Evolutionary conservation across 2,113 vertebrate genomes (phyloP).

Genomic region (Ginglymostoma cirratum): DNA sequence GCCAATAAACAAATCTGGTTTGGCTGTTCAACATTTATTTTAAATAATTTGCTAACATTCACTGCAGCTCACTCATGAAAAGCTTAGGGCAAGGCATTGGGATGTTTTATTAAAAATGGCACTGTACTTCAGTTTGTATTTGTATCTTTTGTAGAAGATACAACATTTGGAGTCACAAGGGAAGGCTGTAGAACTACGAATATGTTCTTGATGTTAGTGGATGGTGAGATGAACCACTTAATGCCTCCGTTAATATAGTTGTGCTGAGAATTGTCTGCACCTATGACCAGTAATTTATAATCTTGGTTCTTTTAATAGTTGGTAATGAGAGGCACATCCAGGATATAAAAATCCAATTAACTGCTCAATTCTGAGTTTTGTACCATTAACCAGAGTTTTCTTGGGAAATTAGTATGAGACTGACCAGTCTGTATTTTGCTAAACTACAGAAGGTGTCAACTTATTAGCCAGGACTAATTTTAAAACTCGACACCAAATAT

Average conservation of each 20-base stretch:
- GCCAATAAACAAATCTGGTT: neutral
- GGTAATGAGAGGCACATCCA: neutral
- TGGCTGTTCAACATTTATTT: neutral
- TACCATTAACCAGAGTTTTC: neutral
- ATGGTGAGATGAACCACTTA: neutral
- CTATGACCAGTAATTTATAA: too few relatives aligned
- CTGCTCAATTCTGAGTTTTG: neutral
- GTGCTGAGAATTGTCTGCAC: too few relatives aligned
- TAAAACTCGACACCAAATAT: neutral
- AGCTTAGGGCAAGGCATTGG: neutral
- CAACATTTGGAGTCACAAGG: neutral
- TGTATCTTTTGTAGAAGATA: neutral
- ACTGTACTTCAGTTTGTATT: neutral
- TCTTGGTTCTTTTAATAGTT: neutral
- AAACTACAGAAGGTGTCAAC: neutral
- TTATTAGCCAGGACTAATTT: neutral
- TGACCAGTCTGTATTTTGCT: neutral
- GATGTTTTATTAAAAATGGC: neutral
- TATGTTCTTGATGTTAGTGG: neutral
- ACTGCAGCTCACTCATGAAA: neutral
- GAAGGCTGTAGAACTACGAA: neutral
- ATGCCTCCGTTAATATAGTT: neutral
- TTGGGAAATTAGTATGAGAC: neutral
- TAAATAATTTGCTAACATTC: slow-evolving; percentile 8
- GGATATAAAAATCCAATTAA: neutral